Evolutionary conservation across 2,113 vertebrate species (phyloP).

Genomic region (Nyctereutes procyonoides): DNA sequence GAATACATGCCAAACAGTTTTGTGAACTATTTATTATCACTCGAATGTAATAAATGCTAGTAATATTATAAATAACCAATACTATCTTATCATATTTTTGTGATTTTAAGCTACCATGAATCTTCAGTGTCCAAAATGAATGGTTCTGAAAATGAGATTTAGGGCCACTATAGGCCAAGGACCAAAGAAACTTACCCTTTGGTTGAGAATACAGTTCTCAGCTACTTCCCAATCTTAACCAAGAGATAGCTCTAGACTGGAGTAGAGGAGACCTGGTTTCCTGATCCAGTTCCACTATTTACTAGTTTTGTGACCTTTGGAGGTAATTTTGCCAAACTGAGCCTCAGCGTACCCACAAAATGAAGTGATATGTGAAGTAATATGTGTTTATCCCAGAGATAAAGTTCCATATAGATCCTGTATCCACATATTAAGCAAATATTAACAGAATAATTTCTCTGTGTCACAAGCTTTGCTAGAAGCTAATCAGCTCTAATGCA

Average conservation of each 20-base stretch:
- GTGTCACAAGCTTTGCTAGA: not conserved
- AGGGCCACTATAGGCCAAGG: not conserved
- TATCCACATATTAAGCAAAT: not conserved
- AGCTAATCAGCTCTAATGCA: not conserved
- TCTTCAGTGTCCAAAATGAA: not conserved
- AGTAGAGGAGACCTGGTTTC: not conserved
- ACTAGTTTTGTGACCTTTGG: not conserved
- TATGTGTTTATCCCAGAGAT: not conserved
- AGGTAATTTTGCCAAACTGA: not conserved
- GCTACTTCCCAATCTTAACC: not conserved
- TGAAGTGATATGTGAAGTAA: not conserved
- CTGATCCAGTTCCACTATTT: not conserved
- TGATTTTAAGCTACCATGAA: not conserved
- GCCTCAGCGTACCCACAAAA: not conserved
- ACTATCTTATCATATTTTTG: not conserved
- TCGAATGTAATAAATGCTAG: not conserved
- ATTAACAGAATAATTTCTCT: not conserved
- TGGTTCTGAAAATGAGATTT: not conserved
- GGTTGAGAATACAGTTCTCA: not conserved
- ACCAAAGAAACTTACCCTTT: not conserved
- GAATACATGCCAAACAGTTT: not conserved
- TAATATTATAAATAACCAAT: not conserved
- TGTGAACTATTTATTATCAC: not conserved
- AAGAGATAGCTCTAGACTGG: not conserved
- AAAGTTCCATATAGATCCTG: not conserved